phyloP scores from a whole-genome alignment of 2,888 invertebrate species.

The Trachelus tabidus region DNA sequence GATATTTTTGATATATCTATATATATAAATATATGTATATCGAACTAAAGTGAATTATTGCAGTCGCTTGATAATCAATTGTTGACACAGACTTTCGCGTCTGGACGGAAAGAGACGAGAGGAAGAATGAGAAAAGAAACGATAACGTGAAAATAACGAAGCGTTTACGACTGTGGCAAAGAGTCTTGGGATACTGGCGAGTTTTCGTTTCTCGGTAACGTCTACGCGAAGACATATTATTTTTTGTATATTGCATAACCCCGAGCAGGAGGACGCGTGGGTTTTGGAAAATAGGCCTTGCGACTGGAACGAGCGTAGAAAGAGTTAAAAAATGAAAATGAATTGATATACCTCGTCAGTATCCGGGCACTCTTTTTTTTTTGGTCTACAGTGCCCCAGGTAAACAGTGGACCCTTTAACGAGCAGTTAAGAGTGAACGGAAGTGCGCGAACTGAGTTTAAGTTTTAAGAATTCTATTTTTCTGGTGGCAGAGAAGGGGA shows the following conservation, averaged over 20 bases:
- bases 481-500: slow-evolving; percentile 48
- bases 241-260: neutral
- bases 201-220: neutral
- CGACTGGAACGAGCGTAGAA: neutral
- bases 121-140: neutral
- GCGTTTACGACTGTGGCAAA: neutral
- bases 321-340: neutral
- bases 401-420: neutral
- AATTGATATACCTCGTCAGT: neutral
- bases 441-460: slow-evolving; percentile 50
- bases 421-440: slow-evolving; percentile 25
- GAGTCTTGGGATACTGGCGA: neutral
- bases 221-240: neutral
- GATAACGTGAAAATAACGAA: neutral
- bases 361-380: slow-evolving; percentile 11
- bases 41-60: slow-evolving; percentile 31
- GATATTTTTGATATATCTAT: slow-evolving; percentile 66
- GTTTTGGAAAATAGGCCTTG: neutral
- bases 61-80: slow-evolving; percentile 47
- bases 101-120: neutral
- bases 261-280: neutral
- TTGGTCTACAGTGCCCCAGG: neutral
- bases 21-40: slow-evolving; percentile 39
- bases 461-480: slow-evolving; percentile 65
- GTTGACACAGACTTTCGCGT: slow-evolving; percentile 21